These are phyloP conservation scores for Salminus brasiliensis DNA, from an alignment of 2,113 vertebrate genomes.

Conservation along the genomic window DNA sequence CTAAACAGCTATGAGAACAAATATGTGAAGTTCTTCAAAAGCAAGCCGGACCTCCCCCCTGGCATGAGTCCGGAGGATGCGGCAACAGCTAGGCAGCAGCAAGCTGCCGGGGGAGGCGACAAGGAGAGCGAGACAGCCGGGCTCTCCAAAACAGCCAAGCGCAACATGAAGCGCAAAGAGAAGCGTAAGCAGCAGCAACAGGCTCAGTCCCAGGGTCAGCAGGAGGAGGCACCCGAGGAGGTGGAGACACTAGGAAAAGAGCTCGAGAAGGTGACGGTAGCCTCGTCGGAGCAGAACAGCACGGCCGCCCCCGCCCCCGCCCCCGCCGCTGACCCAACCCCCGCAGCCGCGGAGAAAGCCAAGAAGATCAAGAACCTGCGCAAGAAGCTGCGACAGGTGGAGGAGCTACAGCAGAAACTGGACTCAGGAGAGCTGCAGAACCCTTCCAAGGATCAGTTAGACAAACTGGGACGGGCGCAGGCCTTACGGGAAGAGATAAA, in stretches of 20 bases:
- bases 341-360: conserved; percentile 72
- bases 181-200: conserved; percentile 86
- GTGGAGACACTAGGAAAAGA: conserved; percentile 72
- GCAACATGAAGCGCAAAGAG: conserved; percentile 93
- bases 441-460: conserved; percentile 87
- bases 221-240: conserved; percentile 56
- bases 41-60: conserved; percentile 91
- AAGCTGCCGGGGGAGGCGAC: conserved; percentile 62
- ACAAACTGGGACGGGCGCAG: conserved; percentile 84
- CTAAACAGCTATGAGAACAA: conserved; percentile 92
- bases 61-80: conserved; percentile 80
- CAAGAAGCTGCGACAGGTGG: conserved; percentile 93
- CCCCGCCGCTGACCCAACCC: conserved; percentile 54
- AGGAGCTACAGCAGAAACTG: conserved; percentile 89
- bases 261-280: conserved; percentile 74
- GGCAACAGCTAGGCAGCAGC: conserved; percentile 57
- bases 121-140: conserved; percentile 58
- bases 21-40: conserved; percentile 95
- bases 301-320: conserved; percentile 24
- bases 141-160: conserved; percentile 89
- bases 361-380: conserved; percentile 89
- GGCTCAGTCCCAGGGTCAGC: conserved; percentile 56
- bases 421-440: conserved; percentile 85
- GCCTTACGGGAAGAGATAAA: conserved; percentile 81
- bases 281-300: conserved; percentile 41